Percentiles rank a stretch among this genome's conserved stretches.
phyloP scores from a whole-genome alignment of 2,113 vertebrate genomes.

The Limanda limanda region DNA sequence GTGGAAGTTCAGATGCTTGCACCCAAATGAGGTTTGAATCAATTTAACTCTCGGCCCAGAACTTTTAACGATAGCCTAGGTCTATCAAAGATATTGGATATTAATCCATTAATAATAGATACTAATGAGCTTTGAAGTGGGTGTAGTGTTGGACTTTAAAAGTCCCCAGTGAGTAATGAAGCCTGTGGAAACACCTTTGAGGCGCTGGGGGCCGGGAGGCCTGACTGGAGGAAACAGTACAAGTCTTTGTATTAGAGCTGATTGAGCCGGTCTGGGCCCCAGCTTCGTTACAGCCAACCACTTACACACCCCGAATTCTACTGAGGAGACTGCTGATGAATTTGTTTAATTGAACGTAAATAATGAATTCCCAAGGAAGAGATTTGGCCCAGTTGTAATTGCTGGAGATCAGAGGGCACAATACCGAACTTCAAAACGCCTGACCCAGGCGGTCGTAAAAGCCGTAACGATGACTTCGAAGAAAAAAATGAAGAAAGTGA shows the following conservation, averaged over 20 bases:
- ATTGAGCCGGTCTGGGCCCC: constrained; percentile 71
- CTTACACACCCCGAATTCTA: constrained; percentile 57
- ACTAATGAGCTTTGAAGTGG: constrained; percentile 80
- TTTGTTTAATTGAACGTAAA: constrained; percentile 89
- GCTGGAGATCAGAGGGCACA: constrained; percentile 84
- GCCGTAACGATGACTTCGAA: constrained; percentile 82
- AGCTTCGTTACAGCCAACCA: constrained; percentile 76
- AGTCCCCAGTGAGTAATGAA: constrained; percentile 78
- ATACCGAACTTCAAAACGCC: constrained; percentile 84
- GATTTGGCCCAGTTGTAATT: constrained; percentile 85
- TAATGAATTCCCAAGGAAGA: constrained; percentile 88
- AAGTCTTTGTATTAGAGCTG: constrained; percentile 84
- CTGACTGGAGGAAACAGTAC: constrained; percentile 67
- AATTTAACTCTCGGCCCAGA: constrained; percentile 75
- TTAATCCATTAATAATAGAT: constrained; percentile 86
- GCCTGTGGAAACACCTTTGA: constrained; percentile 82
- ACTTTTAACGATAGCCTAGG: constrained; percentile 82
- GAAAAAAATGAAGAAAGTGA: constrained; percentile 75
- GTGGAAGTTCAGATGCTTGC: constrained; percentile 60
- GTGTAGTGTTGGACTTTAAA: constrained; percentile 70
- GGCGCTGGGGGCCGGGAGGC: constrained; percentile 59
- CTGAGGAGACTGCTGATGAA: constrained; percentile 78
- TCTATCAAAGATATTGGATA: constrained; percentile 78
- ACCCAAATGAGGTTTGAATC: constrained; percentile 66
- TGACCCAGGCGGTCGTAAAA: constrained; percentile 76